phyloP scores from a whole-genome alignment of 1,140 invertebrate species.

The Drosophila kepulauana region DNA sequence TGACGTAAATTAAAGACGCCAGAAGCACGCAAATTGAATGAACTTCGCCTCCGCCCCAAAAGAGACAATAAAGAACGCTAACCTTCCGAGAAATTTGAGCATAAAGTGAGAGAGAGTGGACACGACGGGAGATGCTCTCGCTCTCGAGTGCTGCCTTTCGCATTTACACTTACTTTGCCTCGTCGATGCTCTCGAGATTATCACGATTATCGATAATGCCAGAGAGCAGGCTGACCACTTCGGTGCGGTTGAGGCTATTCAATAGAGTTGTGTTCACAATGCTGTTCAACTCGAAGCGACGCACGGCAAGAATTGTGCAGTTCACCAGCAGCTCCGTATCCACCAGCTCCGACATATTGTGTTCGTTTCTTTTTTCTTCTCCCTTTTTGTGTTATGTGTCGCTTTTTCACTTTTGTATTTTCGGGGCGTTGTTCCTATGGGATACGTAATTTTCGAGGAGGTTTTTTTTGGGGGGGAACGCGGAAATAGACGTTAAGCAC shows the following conservation, averaged over 20 bases:
- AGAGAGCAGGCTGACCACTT: slow-evolving; percentile 74
- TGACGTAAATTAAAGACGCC: slow-evolving; percentile 9
- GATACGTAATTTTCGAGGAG: neutral
- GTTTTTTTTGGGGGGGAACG: neutral
- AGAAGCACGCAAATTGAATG: neutral
- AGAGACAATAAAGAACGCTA: neutral
- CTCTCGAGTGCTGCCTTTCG: neutral
- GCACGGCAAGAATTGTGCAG: slow-evolving; percentile 81
- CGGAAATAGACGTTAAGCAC: slow-evolving; percentile 2
- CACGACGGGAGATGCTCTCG: neutral
- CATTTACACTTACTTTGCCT: slow-evolving; percentile 75
- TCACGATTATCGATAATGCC: slow-evolving; percentile 81
- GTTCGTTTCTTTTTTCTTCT: neutral
- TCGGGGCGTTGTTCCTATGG: neutral
- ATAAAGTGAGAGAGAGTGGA: neutral
- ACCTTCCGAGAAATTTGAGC: neutral
- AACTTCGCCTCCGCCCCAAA: neutral
- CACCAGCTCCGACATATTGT: slow-evolving; percentile 79
- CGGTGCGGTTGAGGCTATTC: slow-evolving; percentile 73
- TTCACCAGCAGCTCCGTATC: slow-evolving; percentile 82
- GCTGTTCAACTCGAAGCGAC: slow-evolving; percentile 75
- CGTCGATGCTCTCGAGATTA: slow-evolving; percentile 78
- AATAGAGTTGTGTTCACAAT: slow-evolving; percentile 77
- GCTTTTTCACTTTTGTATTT: neutral
- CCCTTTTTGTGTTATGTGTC: no score